A percentile compares a stretch with the other conserved stretches of the same genome.
phyloP scores from a whole-genome alignment of 2,797 vertebrate genomes.

The Phrynocephalus guinanensis region DNA sequence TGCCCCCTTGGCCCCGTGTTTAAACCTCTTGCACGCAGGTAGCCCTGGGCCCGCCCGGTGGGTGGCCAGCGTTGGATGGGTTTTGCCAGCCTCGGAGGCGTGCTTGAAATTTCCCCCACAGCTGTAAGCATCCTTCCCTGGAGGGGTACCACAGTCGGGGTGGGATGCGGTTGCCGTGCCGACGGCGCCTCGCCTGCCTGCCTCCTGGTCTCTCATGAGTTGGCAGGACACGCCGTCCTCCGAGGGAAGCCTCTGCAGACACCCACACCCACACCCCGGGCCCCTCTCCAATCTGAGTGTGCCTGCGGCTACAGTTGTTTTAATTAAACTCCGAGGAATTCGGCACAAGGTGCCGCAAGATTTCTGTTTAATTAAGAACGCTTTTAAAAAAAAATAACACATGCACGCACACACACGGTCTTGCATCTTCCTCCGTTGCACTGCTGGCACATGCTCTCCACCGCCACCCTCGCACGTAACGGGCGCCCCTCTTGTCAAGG shows the following conservation, averaged over 20 bases:
- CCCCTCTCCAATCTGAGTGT: slow-evolving; percentile 65
- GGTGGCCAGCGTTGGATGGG: too few relatives aligned
- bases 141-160: not conserved
- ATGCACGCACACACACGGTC: slow-evolving; percentile 20
- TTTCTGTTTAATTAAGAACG: slow-evolving; percentile 78
- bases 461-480: not conserved
- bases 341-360: slow-evolving; percentile 67
- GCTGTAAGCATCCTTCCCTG: not conserved
- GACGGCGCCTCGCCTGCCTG: not conserved
- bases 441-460: not conserved
- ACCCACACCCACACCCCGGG: slow-evolving; percentile 8
- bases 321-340: slow-evolving; percentile 81
- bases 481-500: not conserved
- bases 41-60: too few relatives aligned
- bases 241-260: slow-evolving; percentile 33
- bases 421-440: slow-evolving; percentile 28
- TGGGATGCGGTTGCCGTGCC: not conserved
- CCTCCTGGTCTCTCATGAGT: not conserved
- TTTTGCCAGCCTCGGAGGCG: too few relatives aligned
- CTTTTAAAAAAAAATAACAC: not conserved
- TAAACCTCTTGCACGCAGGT: too few relatives aligned
- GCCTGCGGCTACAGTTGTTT: slow-evolving; percentile 71
- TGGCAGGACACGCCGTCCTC: slow-evolving; percentile 29
- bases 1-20: too few relatives aligned
- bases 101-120: not conserved